Conservation (phyloP, 1,140 invertebrate species). For the Meloidogyne chitwoodi region DNA sequence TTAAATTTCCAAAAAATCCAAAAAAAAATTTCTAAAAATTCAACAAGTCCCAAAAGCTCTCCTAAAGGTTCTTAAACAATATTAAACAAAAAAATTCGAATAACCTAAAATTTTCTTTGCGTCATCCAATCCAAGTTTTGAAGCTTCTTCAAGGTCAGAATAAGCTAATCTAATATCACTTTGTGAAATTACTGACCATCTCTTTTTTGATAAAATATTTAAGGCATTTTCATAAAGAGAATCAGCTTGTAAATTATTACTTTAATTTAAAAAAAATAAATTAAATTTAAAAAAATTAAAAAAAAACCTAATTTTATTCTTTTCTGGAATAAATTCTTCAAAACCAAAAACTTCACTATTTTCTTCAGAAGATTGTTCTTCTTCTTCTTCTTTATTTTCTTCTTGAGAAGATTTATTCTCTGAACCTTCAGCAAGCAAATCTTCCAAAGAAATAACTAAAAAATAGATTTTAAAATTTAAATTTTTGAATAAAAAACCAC, state of each 20-base stretch:
- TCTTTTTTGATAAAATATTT: slow-evolving; percentile 21
- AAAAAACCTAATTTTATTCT: slow-evolving; percentile 20
- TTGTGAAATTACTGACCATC: slow-evolving; percentile 29
- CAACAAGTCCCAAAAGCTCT: neutral
- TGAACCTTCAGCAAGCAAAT: neutral
- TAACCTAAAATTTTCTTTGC: slow-evolving; percentile 35
- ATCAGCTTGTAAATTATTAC: slow-evolving; percentile 20
- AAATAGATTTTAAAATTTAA: neutral
- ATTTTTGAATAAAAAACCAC: neutral
- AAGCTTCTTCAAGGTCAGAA: slow-evolving; percentile 37
- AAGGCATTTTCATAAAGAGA: slow-evolving; percentile 24
- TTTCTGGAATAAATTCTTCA: slow-evolving; percentile 33
- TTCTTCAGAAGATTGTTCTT: neutral
- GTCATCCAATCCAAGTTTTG: slow-evolving; percentile 30
- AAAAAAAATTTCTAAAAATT: too few relatives aligned
- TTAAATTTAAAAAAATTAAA: neutral
- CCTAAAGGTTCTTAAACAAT: neutral
- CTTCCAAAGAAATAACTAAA: neutral
- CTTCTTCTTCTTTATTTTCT: slow-evolving; percentile 3
- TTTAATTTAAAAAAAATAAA: neutral
- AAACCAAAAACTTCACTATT: slow-evolving; percentile 17
- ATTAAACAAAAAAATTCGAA: neutral
- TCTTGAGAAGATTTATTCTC: neutral
- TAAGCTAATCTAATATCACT: slow-evolving; percentile 36
- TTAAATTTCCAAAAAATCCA: too few relatives aligned